These are phyloP conservation scores for Himalopsyche anomala DNA, from an alignment of 2,888 invertebrate genomes.

Conservation along the genomic window DNA sequence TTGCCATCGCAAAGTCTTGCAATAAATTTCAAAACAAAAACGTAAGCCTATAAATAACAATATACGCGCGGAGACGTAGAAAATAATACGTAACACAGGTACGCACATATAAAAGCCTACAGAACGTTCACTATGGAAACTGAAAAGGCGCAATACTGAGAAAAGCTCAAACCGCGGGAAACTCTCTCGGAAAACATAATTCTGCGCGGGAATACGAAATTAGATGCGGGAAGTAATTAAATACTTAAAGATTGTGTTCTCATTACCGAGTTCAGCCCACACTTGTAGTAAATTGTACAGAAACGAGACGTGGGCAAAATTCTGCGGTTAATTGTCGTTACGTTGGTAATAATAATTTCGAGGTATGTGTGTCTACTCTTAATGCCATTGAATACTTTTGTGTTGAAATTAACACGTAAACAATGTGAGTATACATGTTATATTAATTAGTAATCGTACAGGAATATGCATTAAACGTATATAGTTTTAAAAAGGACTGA, in stretches of 20 bases:
- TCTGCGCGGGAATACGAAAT: slow-evolving; percentile 5
- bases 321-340: slow-evolving; percentile 22
- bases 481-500: no score
- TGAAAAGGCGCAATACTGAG: slow-evolving; percentile 8
- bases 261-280: slow-evolving; percentile 10
- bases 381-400: neutral
- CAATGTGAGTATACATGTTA: neutral
- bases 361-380: neutral
- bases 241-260: slow-evolving; percentile 42
- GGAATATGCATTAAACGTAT: no score
- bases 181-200: slow-evolving; percentile 29
- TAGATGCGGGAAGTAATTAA: slow-evolving; percentile 26
- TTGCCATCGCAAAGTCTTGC: no score
- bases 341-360: neutral
- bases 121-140: neutral
- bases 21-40: no score
- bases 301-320: slow-evolving; percentile 26
- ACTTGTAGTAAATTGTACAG: neutral
- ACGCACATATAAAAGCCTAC: neutral
- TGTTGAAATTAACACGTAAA: neutral
- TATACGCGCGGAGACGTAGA: neutral
- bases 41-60: neutral
- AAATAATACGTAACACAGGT: slow-evolving; percentile 12
- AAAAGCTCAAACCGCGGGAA: neutral
- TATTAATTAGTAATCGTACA: no score